Evolutionary conservation across 2,113 vertebrate genomes (phyloP), one percentile per base, ranked within the genome.

Genomic region (Oceanites oceanicus): DNA sequence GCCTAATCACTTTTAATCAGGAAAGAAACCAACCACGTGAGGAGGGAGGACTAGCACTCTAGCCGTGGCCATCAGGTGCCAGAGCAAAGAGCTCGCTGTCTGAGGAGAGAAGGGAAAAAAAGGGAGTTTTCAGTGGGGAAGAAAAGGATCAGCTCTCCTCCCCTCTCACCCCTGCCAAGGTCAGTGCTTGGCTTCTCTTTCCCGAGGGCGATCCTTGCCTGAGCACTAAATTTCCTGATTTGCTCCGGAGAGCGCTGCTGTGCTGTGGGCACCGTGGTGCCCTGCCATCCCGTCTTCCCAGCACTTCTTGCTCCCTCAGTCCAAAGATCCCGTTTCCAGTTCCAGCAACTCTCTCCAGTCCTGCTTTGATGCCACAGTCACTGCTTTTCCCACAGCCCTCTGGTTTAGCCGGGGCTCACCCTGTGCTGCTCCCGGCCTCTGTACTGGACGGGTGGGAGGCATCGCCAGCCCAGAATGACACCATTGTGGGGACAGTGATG

Each of bases 1-100:
- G 76, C 53, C 61, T 97, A 97, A 96, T 97, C 96, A n/a, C 88
- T 65, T 95, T 71, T 96, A 97, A 96, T 96, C 97, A 97, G 97
- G 97, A 97, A 97, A 97, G 78, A 94, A 94, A 96, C 49, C 53
- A 65, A 88, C 79, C 97, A 95, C 80, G n/a, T 96, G 92, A 95
- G 90, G 86, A 93, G 49, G 73, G 38, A 92, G 56, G 66, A 74
- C 65, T 67, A 86, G 86, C 20, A 14, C 44, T 92, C 79, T 86
- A 10, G 1, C 36, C 2, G 0, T n/a, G 72, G 70, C 3, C 3
- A 15, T 88, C 65, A 90, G 36, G 40, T 71, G 75, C 90, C 86
- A 84, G 71, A 90, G 82, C 47, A 93, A 92, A 94, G 73, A 71
- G 65, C 72, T 88, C 4, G 2, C 73, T 81, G 68, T 88, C 89